Conservation (phyloP, 2,888 invertebrate species). For the Ellobium chinense region DNA sequence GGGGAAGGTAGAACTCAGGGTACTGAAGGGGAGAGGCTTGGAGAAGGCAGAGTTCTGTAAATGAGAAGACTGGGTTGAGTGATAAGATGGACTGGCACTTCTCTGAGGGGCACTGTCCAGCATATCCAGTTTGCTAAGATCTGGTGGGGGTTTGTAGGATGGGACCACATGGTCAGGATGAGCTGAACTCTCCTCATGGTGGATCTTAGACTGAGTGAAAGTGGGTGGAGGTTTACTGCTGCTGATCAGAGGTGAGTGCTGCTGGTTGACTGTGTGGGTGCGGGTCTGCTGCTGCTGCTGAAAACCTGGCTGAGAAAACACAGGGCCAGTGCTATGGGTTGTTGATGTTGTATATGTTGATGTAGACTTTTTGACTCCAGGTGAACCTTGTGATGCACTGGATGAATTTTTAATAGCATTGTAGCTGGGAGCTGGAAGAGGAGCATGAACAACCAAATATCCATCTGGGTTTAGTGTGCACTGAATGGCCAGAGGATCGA, state of each 20-base stretch:
- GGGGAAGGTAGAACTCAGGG: slow-evolving; percentile 37
- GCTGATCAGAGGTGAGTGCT: slow-evolving; percentile 28
- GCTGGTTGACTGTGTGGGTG: slow-evolving; percentile 40
- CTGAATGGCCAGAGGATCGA: slow-evolving; percentile 69
- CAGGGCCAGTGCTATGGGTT: background rate
- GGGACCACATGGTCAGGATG: slow-evolving; percentile 44
- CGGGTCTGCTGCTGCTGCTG: slow-evolving; percentile 57
- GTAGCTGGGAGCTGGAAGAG: slow-evolving; percentile 54
- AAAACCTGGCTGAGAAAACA: background rate
- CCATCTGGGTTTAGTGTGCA: slow-evolving; percentile 73
- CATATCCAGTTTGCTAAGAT: slow-evolving; percentile 43
- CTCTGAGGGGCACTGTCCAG: slow-evolving; percentile 51
- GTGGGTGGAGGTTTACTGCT: slow-evolving; percentile 27
- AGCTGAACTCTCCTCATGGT: background rate
- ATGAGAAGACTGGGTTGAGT: slow-evolving; percentile 28
- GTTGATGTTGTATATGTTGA: slow-evolving; percentile 41
- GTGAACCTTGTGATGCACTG: slow-evolving; percentile 3
- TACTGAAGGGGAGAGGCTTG: slow-evolving; percentile 20
- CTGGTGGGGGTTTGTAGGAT: slow-evolving; percentile 37
- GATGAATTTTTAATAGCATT: slow-evolving; percentile 43
- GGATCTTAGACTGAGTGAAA: slow-evolving; percentile 2
- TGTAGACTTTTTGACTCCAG: slow-evolving; percentile 25
- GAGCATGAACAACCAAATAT: slow-evolving; percentile 67
- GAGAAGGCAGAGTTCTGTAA: slow-evolving; percentile 24
- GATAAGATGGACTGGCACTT: slow-evolving; percentile 30